These are phyloP conservation scores for Chrysolina haemoptera DNA, from an alignment of 2,888 invertebrate genomes.

Conservation along the genomic window DNA sequence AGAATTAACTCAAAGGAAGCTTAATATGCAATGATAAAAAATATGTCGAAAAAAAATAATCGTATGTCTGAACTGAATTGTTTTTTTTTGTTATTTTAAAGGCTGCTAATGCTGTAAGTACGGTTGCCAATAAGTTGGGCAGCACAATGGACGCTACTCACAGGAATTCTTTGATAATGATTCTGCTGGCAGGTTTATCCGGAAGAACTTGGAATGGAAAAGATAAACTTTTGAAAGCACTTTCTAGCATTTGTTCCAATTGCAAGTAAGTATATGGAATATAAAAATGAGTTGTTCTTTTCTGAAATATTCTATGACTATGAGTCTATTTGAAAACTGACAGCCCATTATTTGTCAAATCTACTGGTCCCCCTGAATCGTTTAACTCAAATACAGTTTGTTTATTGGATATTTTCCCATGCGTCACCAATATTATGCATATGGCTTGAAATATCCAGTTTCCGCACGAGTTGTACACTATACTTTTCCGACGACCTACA, in stretches of 20 bases:
- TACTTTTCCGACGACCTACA: too few relatives aligned
- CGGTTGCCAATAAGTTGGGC: slow-evolving; percentile 82
- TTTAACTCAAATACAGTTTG: too few relatives aligned
- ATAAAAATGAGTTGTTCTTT: neutral
- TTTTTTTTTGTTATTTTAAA: slow-evolving; percentile 58
- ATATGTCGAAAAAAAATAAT: too few relatives aligned
- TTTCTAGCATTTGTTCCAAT: slow-evolving; percentile 79
- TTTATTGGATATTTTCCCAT: too few relatives aligned
- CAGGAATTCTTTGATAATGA: slow-evolving; percentile 77
- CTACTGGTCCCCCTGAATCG: too few relatives aligned
- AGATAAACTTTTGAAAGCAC: slow-evolving; percentile 83
- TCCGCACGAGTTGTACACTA: too few relatives aligned
- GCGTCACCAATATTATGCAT: too few relatives aligned
- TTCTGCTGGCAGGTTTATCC: slow-evolving; percentile 78
- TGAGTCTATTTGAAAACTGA: neutral
- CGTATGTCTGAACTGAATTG: too few relatives aligned
- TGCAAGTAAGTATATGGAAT: slow-evolving; percentile 76
- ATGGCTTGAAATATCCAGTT: too few relatives aligned
- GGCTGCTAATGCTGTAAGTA: slow-evolving; percentile 87
- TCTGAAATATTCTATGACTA: neutral
- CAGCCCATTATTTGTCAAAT: too few relatives aligned
- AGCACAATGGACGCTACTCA: slow-evolving; percentile 77
- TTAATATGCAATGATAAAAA: too few relatives aligned
- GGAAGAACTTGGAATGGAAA: slow-evolving; percentile 95
- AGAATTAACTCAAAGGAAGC: too few relatives aligned